Evolutionary conservation across 2,113 vertebrate species (phyloP).

Genomic region (Paratilapia polleni): DNA sequence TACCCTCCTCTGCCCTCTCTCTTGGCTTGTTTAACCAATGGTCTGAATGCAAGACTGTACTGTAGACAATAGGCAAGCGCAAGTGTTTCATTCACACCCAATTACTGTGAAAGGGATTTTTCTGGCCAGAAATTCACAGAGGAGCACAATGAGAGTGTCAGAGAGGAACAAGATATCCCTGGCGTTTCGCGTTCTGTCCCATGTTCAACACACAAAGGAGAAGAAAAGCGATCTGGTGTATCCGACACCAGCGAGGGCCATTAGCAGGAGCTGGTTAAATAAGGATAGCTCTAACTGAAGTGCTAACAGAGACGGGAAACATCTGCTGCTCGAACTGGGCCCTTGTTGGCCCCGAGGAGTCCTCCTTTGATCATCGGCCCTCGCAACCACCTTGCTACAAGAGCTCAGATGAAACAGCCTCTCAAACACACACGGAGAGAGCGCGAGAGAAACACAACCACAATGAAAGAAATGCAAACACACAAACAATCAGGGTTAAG

Average conservation of each 20-base stretch:
- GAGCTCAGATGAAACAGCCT: conserved; percentile 42
- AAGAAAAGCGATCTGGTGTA: conserved; percentile 64
- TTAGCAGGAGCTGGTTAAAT: conserved; percentile 69
- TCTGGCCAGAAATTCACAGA: conserved; percentile 58
- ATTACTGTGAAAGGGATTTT: conserved; percentile 68
- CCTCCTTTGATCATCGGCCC: conserved; percentile 67
- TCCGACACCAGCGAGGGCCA: conserved; percentile 55
- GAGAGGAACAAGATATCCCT: conserved; percentile 68
- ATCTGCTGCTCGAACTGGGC: conserved; percentile 62
- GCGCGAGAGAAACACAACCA: background rate
- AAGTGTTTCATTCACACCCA: conserved; percentile 74
- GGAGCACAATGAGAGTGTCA: conserved; percentile 65
- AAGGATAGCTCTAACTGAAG: conserved; percentile 60
- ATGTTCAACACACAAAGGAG: conserved; percentile 60
- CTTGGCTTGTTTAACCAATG: conserved; percentile 63
- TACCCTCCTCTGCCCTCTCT: conserved; percentile 18
- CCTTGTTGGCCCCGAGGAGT: conserved; percentile 52
- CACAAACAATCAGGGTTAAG: background rate
- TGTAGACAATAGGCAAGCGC: conserved; percentile 61
- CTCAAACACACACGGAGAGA: background rate
- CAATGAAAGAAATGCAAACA: background rate
- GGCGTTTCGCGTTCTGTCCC: conserved; percentile 53
- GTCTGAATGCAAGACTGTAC: conserved; percentile 49
- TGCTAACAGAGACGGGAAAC: conserved; percentile 62
- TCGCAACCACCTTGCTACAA: conserved; percentile 39